Conservation (phyloP, 30 jellyfish, hydroid and myxozoan species). For the Phacellophora camtschatica region DNA sequence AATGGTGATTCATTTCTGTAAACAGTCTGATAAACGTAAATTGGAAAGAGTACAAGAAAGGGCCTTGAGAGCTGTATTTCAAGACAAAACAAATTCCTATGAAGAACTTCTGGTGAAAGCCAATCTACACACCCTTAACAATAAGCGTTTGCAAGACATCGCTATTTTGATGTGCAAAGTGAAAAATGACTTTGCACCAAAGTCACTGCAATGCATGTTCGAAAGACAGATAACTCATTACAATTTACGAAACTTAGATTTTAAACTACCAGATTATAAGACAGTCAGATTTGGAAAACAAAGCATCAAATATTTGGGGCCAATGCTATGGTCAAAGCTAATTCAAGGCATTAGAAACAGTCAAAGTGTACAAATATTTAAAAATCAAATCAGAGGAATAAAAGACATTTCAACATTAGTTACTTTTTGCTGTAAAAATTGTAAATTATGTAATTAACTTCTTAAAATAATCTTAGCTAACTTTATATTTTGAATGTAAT, state of each 20-base stretch:
- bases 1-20: conserved; percentile 1
- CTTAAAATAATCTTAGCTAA: too few relatives aligned
- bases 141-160: background rate
- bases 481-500: too few relatives aligned
- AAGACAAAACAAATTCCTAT: conserved; percentile 26
- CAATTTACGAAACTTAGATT: background rate
- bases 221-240: background rate
- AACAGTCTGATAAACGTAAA: background rate
- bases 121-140: conserved; percentile 11
- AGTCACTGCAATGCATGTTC: background rate
- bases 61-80: background rate
- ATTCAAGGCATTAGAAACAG: too few relatives aligned
- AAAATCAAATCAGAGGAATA: too few relatives aligned
- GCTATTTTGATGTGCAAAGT: conserved; percentile 36
- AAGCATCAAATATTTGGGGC: background rate
- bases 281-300: background rate
- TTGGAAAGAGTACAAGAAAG: conserved; percentile 16
- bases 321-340: background rate
- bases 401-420: too few relatives aligned
- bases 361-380: too few relatives aligned
- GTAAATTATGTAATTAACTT: too few relatives aligned
- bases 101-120: background rate
- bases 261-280: conserved; percentile 1
- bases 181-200: background rate
- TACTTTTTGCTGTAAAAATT: too few relatives aligned